phyloP scores from a whole-genome alignment of 2,797 vertebrate species.

The Fratercula arctica region DNA sequence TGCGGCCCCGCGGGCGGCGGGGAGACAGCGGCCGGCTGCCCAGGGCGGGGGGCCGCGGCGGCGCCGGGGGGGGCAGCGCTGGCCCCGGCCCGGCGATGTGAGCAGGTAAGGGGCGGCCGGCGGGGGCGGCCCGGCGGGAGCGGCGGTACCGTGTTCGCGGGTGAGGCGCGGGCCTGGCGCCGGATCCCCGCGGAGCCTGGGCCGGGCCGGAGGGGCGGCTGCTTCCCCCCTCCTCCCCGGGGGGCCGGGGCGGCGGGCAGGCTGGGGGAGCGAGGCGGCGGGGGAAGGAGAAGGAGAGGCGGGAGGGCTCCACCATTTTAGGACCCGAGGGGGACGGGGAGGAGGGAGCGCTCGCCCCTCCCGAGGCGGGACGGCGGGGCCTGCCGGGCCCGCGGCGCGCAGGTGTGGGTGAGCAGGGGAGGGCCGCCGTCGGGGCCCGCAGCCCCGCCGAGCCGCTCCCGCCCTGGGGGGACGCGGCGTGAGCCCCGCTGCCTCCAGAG shows the following conservation, averaged over 20 bases:
- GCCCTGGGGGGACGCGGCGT: not conserved
- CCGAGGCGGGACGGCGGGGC: not conserved
- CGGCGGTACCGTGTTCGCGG: not conserved
- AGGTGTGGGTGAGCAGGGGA: not conserved
- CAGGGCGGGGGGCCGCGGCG: not conserved
- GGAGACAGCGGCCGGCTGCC: not conserved
- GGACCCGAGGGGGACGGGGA: not conserved
- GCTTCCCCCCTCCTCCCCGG: too few species aligned
- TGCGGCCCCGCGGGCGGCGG: conserved; percentile 19
- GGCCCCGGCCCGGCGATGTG: not conserved
- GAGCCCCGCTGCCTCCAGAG: not conserved
- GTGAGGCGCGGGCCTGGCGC: not conserved
- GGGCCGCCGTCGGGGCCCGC: not conserved
- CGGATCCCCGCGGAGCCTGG: not conserved
- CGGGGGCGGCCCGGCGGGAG: not conserved
- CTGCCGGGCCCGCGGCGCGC: not conserved
- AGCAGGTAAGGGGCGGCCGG: conserved; percentile 23
- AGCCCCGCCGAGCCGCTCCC: not conserved
- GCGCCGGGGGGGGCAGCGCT: not conserved
- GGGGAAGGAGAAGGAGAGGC: not conserved
- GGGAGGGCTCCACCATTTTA: conserved; percentile 5
- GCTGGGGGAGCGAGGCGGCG: not conserved
- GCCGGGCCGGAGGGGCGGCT: not conserved
- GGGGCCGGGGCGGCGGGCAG: not conserved
- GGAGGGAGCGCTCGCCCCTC: not conserved